phyloP scores from a whole-genome alignment of 2,113 vertebrate species.

The Gobius niger region DNA sequence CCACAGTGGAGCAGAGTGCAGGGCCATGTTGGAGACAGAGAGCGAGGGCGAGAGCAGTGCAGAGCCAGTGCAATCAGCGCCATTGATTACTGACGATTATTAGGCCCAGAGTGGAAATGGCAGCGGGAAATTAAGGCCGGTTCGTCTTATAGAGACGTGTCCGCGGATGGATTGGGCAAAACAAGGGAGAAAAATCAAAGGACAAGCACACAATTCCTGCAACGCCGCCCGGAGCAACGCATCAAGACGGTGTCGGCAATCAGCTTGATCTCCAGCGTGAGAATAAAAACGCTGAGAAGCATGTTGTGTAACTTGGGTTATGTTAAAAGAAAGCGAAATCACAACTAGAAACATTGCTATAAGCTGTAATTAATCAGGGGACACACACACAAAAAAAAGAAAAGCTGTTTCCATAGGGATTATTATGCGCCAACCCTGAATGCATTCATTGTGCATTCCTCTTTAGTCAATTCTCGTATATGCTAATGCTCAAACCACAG shows the following conservation, averaged over 20 bases:
- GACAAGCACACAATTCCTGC: not conserved
- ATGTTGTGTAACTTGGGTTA: too few relatives aligned
- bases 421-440: too few relatives aligned
- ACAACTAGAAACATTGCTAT: too few relatives aligned
- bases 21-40: not conserved
- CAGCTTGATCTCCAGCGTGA: not conserved
- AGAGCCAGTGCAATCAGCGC: constrained; percentile 42
- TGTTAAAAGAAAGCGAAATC: too few relatives aligned
- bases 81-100: constrained; percentile 62
- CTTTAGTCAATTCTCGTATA: too few relatives aligned
- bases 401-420: too few relatives aligned
- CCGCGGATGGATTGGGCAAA: constrained; percentile 32
- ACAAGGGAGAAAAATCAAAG: not conserved
- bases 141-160: constrained; percentile 35
- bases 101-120: constrained; percentile 46
- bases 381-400: too few relatives aligned
- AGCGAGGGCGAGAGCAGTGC: constrained; percentile 1
- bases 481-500: too few relatives aligned
- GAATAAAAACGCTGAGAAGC: not conserved
- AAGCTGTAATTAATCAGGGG: too few relatives aligned
- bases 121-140: constrained; percentile 54
- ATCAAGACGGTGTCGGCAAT: not conserved
- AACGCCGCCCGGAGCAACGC: not conserved
- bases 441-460: too few relatives aligned
- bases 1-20: constrained; percentile 12